Conservation (phyloP, 2,113 vertebrate species). For the Poicephalus meyeri region DNA sequence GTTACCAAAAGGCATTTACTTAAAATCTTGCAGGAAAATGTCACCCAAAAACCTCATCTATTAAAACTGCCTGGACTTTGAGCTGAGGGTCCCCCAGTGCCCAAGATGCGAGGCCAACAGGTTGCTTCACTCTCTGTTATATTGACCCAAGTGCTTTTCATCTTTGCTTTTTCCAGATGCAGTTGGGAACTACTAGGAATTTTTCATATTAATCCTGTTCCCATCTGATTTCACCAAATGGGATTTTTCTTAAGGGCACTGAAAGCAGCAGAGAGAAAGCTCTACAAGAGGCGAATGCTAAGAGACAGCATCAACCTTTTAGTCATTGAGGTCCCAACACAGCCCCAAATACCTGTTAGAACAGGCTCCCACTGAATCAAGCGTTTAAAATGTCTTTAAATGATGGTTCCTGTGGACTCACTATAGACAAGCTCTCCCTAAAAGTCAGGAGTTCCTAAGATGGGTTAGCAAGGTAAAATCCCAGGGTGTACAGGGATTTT, state of each 20-base stretch:
- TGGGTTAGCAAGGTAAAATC: not conserved
- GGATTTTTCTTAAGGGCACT: not conserved
- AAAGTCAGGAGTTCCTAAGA: not conserved
- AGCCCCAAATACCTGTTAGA: not conserved
- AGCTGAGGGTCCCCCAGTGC: not conserved
- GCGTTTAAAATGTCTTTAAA: not conserved
- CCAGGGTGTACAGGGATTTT: not conserved
- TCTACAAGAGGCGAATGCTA: not conserved
- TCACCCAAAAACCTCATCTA: slow-evolving; percentile 33
- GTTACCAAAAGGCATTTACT: slow-evolving; percentile 69
- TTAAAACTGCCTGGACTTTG: not conserved
- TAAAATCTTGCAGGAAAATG: slow-evolving; percentile 67
- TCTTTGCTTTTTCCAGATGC: not conserved
- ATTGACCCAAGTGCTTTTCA: not conserved
- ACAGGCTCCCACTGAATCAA: not conserved
- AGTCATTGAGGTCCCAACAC: not conserved
- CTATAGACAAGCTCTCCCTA: not conserved
- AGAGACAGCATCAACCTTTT: not conserved
- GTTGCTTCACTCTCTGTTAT: not conserved
- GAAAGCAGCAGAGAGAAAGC: not conserved
- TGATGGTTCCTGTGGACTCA: not conserved
- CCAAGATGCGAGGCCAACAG: not conserved
- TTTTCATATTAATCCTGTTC: not conserved
- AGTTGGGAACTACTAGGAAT: not conserved
- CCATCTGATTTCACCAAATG: not conserved